A percentile compares a stretch with the other conserved stretches of the same genome.
Evolutionary conservation across 2,113 vertebrate species (phyloP).

Genomic region (Neolamprologus tretocephalus): DNA sequence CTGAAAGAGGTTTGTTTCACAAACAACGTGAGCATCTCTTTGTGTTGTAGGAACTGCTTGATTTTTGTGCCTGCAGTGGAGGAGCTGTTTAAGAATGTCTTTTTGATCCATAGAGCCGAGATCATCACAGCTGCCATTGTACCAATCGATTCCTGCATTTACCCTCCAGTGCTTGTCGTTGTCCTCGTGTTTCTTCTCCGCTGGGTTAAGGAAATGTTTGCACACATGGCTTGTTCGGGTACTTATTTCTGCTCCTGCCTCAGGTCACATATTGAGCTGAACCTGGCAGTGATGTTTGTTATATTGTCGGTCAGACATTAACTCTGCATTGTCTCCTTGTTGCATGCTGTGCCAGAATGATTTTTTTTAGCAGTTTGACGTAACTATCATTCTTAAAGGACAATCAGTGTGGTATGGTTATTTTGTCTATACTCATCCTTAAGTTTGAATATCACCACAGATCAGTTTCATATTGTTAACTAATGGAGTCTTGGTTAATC

Average conservation of each 20-base stretch:
- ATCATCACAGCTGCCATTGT: neutral
- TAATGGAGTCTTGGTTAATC: neutral
- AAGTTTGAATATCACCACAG: neutral
- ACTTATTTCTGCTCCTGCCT: slow-evolving; percentile 39
- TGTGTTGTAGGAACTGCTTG: neutral
- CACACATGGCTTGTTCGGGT: slow-evolving; percentile 18
- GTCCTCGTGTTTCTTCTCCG: neutral
- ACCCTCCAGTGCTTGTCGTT: neutral
- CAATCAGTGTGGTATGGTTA: neutral
- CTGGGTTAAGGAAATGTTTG: slow-evolving; percentile 9
- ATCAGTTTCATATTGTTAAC: neutral
- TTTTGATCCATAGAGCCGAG: slow-evolving; percentile 5
- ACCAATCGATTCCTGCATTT: slow-evolving; percentile 2
- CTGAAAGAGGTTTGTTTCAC: neutral
- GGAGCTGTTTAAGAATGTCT: neutral
- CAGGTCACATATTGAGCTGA: slow-evolving; percentile 40
- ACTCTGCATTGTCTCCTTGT: neutral
- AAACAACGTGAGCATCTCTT: neutral
- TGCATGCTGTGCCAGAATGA: neutral
- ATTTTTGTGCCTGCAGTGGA: neutral
- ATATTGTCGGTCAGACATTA: neutral
- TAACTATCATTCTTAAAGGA: neutral
- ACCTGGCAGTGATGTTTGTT: slow-evolving; percentile 32
- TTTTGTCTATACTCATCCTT: neutral
- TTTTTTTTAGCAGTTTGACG: neutral